phyloP scores from a whole-genome alignment of 2,113 vertebrate species.

The Rhineura floridana region DNA sequence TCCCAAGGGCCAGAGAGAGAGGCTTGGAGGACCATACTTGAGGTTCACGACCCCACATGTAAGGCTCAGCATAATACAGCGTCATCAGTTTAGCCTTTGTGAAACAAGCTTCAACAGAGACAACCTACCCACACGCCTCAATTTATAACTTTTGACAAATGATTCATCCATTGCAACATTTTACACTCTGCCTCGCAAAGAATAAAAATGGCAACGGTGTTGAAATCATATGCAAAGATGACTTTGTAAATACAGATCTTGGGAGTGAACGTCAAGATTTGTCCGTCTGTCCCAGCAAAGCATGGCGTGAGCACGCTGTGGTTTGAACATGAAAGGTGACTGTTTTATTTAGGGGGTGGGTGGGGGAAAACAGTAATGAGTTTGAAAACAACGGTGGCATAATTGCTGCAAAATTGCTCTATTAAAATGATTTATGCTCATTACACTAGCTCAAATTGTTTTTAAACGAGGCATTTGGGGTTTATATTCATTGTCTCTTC shows the following conservation, averaged over 20 bases:
- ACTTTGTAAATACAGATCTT: slow-evolving; percentile 32
- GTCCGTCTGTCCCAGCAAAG: slow-evolving; percentile 29
- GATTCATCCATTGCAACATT: not conserved
- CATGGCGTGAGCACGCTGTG: not conserved
- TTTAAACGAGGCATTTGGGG: slow-evolving; percentile 60
- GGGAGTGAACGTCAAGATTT: slow-evolving; percentile 21
- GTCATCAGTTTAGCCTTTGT: not conserved
- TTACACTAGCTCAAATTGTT: slow-evolving; percentile 61
- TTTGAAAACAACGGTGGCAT: slow-evolving; percentile 59
- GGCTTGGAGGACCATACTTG: no score
- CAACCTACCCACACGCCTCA: not conserved
- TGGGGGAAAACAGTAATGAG: slow-evolving; percentile 54
- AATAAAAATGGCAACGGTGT: slow-evolving; percentile 13
- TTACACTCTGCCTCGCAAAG: not conserved
- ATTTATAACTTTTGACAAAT: not conserved
- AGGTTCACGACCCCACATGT: no score
- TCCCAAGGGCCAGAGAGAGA: no score
- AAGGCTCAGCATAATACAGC: not conserved
- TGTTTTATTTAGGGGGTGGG: slow-evolving; percentile 60
- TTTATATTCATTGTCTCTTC: slow-evolving; percentile 47
- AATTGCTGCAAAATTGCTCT: slow-evolving; percentile 69
- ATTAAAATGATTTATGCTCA: slow-evolving; percentile 69
- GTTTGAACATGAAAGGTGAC: slow-evolving; percentile 49
- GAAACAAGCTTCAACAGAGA: not conserved
- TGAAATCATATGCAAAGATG: slow-evolving; percentile 21